Conservation (phyloP, 2,113 vertebrate genomes). For the Pseudorhombus dupliciocellatus region DNA sequence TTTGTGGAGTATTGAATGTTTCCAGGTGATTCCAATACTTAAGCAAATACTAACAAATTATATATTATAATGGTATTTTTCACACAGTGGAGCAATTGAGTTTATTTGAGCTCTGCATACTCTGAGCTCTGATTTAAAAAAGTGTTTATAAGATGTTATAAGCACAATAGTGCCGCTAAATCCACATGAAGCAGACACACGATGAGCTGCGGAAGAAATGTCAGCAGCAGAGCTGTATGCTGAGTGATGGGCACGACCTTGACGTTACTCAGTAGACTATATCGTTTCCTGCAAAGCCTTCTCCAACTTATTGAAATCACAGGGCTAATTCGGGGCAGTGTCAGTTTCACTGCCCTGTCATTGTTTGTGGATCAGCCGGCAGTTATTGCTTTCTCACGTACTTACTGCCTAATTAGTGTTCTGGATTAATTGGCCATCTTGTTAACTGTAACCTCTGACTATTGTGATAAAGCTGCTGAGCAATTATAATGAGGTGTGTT, state of each 20-base stretch:
- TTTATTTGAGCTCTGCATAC: constrained; percentile 24
- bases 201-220: constrained; percentile 53
- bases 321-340: constrained; percentile 51
- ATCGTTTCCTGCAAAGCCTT: constrained; percentile 43
- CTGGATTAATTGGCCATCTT: constrained; percentile 73
- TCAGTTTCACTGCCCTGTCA: constrained; percentile 63
- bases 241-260: constrained; percentile 60
- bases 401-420: constrained; percentile 71
- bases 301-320: constrained; percentile 57
- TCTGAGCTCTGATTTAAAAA: constrained; percentile 1
- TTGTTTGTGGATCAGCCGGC: constrained; percentile 65
- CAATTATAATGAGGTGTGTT: constrained; percentile 62
- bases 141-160: constrained; percentile 14
- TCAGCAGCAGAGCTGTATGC: constrained; percentile 48
- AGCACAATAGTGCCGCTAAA: constrained; percentile 9
- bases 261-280: constrained; percentile 54
- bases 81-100: constrained; percentile 7
- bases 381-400: constrained; percentile 60
- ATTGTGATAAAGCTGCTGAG: constrained; percentile 68
- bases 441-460: constrained; percentile 75
- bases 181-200: constrained; percentile 30
- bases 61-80: neutral
- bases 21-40: neutral
- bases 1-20: neutral
- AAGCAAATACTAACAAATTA: constrained; percentile 5